Conservation (phyloP, 2,113 vertebrate genomes). For the Labeo rohita region DNA sequence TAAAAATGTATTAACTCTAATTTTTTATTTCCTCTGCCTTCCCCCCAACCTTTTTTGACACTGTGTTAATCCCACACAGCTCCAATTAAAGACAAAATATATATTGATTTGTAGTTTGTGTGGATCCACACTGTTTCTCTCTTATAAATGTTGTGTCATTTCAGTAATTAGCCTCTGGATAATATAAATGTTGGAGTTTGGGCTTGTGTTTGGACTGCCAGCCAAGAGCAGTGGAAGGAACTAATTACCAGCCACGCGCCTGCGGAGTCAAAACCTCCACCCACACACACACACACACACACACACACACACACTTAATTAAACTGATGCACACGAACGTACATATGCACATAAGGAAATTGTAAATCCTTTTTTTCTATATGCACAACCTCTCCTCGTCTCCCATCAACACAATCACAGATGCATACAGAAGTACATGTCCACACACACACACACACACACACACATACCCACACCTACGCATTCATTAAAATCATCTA, state of each 20-base stretch:
- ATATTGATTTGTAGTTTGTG: conserved; percentile 48
- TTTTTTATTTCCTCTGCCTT: not conserved
- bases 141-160: conserved; percentile 53
- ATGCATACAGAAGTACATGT: not conserved
- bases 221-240: conserved; percentile 49
- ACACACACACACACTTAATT: not conserved
- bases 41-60: conserved; percentile 18
- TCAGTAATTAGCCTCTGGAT: conserved; percentile 54
- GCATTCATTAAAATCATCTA: not conserved
- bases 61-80: conserved; percentile 1
- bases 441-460: not conserved
- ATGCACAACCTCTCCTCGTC: not conserved
- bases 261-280: conserved; percentile 43
- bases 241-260: conserved; percentile 57
- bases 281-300: not conserved
- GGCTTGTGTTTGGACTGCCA: conserved; percentile 52
- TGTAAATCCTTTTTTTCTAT: not conserved
- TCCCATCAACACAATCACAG: not conserved
- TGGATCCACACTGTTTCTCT: conserved; percentile 21
- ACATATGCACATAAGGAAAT: conserved; percentile 8
- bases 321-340: not conserved
- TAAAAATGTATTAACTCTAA: conserved; percentile 2
- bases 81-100: conserved; percentile 40
- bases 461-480: not conserved
- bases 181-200: conserved; percentile 48